These are phyloP conservation scores for Onychomys leucogaster DNA, from an alignment of 2,797 vertebrate species.

Conservation along the genomic window DNA sequence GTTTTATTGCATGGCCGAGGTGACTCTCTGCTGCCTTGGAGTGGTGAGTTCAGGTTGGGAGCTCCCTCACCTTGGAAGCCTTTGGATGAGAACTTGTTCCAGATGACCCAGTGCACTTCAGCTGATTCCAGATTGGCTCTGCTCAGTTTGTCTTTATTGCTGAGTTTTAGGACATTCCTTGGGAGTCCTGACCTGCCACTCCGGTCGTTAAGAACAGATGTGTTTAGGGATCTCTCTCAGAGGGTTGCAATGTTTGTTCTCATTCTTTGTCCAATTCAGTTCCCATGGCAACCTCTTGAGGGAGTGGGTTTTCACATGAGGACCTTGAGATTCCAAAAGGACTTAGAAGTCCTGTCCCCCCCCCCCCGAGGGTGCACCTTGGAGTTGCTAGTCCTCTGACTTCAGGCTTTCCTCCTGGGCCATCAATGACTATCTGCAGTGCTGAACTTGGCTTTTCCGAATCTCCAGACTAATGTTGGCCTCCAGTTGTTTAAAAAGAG, in stretches of 20 bases:
- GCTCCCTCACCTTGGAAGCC: background rate
- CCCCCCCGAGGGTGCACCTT: rapidly evolving
- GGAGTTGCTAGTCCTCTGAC: background rate
- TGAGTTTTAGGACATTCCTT: background rate
- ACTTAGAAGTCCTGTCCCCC: background rate
- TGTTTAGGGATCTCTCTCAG: background rate
- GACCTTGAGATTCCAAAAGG: background rate
- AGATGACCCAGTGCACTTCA: background rate
- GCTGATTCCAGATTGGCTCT: background rate
- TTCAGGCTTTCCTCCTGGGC: background rate
- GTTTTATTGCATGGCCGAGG: constrained; percentile 68
- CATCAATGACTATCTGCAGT: rapidly evolving
- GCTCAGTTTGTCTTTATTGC: background rate
- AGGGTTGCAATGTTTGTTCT: background rate
- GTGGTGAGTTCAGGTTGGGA: background rate
- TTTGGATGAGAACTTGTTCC: background rate
- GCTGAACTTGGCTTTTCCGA: background rate
- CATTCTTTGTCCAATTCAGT: background rate
- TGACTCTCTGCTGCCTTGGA: background rate
- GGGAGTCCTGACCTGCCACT: background rate
- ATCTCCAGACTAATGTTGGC: background rate
- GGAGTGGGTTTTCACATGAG: background rate
- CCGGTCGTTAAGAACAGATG: background rate
- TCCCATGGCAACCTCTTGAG: background rate
- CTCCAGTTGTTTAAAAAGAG: background rate